A percentile compares a stretch with the other conserved stretches of the same genome.
Evolutionary conservation across 2,113 vertebrate species (phyloP).

Genomic region (Malurus melanocephalus): DNA sequence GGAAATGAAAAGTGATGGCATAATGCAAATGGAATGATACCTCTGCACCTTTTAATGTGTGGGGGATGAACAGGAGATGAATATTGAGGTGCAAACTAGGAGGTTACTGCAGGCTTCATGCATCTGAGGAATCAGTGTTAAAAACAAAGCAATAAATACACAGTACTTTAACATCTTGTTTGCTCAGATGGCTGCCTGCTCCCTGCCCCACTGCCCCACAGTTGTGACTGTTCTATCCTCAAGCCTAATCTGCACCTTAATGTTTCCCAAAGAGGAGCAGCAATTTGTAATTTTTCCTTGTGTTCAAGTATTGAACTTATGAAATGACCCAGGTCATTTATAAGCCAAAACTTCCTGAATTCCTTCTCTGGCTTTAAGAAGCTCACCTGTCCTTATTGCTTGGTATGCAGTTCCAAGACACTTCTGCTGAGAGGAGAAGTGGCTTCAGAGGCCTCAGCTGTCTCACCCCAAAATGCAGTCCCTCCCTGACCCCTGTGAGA

Average conservation of each 20-base stretch:
- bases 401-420: neutral
- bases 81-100: neutral
- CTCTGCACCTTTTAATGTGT: neutral
- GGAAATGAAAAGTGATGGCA: neutral
- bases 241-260: neutral
- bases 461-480: neutral
- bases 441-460: neutral
- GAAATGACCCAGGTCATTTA: neutral
- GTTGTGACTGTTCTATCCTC: neutral
- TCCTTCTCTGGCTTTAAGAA: neutral
- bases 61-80: neutral
- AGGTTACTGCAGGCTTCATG: neutral
- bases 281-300: neutral
- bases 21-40: neutral
- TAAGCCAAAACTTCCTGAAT: neutral
- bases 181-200: neutral
- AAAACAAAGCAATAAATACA: neutral
- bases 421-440: neutral
- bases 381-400: neutral
- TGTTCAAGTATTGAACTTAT: neutral
- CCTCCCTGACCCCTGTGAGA: neutral
- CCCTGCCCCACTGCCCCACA: neutral
- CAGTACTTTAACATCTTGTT: neutral
- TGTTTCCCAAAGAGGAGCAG: neutral
- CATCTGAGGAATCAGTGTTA: neutral